Evolutionary conservation across 2,888 invertebrate species (phyloP).

Genomic region (Bedellia somnulentella): DNA sequence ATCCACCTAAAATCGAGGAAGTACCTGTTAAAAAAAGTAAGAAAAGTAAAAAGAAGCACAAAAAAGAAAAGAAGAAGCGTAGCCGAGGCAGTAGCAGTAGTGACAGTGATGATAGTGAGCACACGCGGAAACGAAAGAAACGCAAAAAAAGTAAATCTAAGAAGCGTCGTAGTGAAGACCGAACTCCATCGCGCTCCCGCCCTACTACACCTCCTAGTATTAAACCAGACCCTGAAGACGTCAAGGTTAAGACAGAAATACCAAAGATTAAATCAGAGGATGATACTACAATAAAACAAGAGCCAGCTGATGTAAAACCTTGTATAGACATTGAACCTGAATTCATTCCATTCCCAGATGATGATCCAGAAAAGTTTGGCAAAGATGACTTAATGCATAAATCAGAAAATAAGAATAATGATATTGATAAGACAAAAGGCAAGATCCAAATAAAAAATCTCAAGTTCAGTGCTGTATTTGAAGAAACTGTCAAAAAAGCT

Average conservation of each 20-base stretch:
- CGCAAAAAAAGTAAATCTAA: slow-evolving; percentile 56
- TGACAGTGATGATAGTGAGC: slow-evolving; percentile 41
- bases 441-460: slow-evolving; percentile 72
- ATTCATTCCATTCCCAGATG: not conserved
- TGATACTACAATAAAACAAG: slow-evolving; percentile 11
- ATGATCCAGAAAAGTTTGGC: slow-evolving; percentile 13
- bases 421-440: slow-evolving; percentile 40
- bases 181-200: slow-evolving; percentile 13
- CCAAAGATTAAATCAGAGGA: slow-evolving; percentile 6
- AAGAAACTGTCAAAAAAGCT: slow-evolving; percentile 65
- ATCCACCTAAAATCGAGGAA: slow-evolving; percentile 62
- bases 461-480: slow-evolving; percentile 68
- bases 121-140: slow-evolving; percentile 59
- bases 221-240: slow-evolving; percentile 19
- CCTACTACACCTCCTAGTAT: slow-evolving; percentile 24
- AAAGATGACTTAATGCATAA: slow-evolving; percentile 21
- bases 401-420: slow-evolving; percentile 20
- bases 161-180: slow-evolving; percentile 24
- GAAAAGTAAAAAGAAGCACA: slow-evolving; percentile 64
- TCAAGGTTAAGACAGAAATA: slow-evolving; percentile 10
- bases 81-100: slow-evolving; percentile 38
- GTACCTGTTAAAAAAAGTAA: slow-evolving; percentile 41
- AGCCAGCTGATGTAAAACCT: too few relatives aligned
- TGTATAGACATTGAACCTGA: slow-evolving; percentile 4
- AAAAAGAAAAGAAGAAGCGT: slow-evolving; percentile 60